phyloP scores from a whole-genome alignment of 2,797 vertebrate genomes.

The Gymnopithys bicolor region DNA sequence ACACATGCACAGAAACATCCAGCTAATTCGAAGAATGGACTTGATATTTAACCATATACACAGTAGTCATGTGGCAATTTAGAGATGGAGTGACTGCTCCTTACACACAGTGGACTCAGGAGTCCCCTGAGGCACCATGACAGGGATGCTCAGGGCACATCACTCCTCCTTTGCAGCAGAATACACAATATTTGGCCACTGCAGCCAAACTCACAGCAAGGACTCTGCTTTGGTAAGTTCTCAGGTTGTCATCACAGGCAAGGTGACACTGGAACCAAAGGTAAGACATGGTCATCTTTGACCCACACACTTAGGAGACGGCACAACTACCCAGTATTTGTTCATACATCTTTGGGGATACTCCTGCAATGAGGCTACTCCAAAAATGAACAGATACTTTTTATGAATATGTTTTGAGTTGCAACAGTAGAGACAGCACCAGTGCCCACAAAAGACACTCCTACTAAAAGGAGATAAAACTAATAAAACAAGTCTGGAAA shows the following conservation, averaged over 20 bases:
- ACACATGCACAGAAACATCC: accelerated
- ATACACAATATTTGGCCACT: accelerated
- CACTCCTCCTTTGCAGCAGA: not conserved
- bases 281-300: accelerated
- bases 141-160: not conserved
- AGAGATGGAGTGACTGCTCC: not conserved
- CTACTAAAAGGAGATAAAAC: not conserved
- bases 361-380: not conserved
- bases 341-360: not conserved
- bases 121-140: not conserved
- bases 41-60: not conserved
- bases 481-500: not conserved
- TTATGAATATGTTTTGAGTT: not conserved
- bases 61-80: not conserved
- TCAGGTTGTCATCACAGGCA: not conserved
- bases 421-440: not conserved
- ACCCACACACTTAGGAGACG: not conserved
- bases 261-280: not conserved
- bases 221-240: not conserved
- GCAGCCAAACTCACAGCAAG: not conserved
- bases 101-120: accelerated
- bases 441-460: not conserved
- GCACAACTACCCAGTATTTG: not conserved
- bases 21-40: not conserved
- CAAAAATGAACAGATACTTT: not conserved